Evolutionary conservation across 2,888 invertebrate genomes (phyloP), one percentile per base, ranked within the genome.

Genomic region (Ariolimax columbianus): DNA sequence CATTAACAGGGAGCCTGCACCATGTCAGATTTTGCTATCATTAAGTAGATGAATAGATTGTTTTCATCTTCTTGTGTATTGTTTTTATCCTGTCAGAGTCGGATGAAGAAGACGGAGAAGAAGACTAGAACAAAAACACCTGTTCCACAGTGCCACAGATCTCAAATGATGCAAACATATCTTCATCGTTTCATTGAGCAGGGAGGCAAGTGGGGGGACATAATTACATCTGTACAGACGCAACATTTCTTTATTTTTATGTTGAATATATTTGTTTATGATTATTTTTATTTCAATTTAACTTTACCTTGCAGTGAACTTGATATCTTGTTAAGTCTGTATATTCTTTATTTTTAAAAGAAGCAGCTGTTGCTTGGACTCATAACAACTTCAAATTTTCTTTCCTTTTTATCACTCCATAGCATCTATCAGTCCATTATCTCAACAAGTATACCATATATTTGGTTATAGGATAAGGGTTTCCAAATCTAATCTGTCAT

Each of bases 101-200:
- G 51, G 81, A 81, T 55, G 81, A 81, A 51, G 81, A 81, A 0
- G 81, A 72, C 7, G 81, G 72, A 72, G 81, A 81, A 23, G 81
- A 81, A n/a, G 81, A 81, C 30, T 80, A 79, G n/a, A n/a, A 38
- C 40, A n/a, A 1, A 68, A 19, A 33, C 43, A 19, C 23, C 79
- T 33, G 36, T 59, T 40, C 63, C 17, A 68, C 63, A n/a, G n/a
- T 63, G 78, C n/a, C 43, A n/a, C 63, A 79, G 30, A 9, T 66
- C 40, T 30, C 66, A 14, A 26, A 66, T 66, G 63, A 51, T 30
- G 30, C 47, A 68, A 9, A 79, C 40, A 79, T 59, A 79, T 79
- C 79, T 79, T 23, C 0, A 51, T 33, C 11, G 38, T 33, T 79
- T 81, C 72, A 72, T 81, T 72, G n/a, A 51, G 38, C 2, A 23